A percentile compares a stretch with the other conserved stretches of the same genome.
phyloP scores from a whole-genome alignment of 1,140 invertebrate genomes.

The Callitettix versicolor region DNA sequence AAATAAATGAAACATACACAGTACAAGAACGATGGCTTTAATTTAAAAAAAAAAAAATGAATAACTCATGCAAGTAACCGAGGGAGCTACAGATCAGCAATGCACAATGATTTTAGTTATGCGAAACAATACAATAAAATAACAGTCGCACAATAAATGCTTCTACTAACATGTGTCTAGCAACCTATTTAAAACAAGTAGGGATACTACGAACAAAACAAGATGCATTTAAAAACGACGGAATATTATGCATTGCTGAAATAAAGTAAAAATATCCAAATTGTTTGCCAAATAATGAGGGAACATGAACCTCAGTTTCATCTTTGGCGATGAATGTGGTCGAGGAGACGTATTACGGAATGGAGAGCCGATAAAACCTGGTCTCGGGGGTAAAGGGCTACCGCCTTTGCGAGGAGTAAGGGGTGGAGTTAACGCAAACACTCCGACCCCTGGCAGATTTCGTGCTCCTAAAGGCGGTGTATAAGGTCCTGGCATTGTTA shows the following conservation, averaged over 20 bases:
- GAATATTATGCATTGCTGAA: constrained; percentile 63
- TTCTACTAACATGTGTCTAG: too few relatives aligned
- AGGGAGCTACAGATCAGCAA: neutral
- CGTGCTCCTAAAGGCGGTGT: constrained; percentile 32
- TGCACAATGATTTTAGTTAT: neutral
- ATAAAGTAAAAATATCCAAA: constrained; percentile 48
- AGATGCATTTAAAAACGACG: too few relatives aligned
- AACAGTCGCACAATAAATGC: too few relatives aligned
- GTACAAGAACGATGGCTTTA: too few relatives aligned
- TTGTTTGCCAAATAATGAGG: neutral
- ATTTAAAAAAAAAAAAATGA: neutral
- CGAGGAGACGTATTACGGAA: constrained; percentile 35
- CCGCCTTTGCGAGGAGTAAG: constrained; percentile 26
- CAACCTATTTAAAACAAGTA: too few relatives aligned
- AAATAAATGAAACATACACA: too few relatives aligned
- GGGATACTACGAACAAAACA: too few relatives aligned
- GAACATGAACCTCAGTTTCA: constrained; percentile 70
- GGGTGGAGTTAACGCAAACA: constrained; percentile 15
- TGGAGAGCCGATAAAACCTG: constrained; percentile 27
- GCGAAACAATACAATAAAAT: too few relatives aligned
- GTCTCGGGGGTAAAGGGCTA: constrained; percentile 30
- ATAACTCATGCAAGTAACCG: neutral
- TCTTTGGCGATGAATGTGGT: constrained; percentile 75
- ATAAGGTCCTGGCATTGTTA: constrained; percentile 71
- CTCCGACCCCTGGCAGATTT: neutral